These are phyloP conservation scores for Strigamia transsilvanica DNA, from an alignment of 2,888 invertebrate species.

Conservation along the genomic window DNA sequence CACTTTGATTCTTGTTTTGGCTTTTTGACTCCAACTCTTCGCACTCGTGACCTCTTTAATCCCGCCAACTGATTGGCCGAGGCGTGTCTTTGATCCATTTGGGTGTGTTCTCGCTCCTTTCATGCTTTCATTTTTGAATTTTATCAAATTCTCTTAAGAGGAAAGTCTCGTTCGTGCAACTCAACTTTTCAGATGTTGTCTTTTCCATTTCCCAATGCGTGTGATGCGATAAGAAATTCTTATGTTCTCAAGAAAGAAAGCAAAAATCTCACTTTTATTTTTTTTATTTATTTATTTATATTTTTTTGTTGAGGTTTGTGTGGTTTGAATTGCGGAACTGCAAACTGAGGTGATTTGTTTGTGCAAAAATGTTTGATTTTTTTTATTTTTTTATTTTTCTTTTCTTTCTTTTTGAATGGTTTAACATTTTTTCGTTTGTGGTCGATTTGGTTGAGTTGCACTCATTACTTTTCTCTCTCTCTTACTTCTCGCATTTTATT, in stretches of 20 bases:
- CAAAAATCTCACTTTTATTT: background rate
- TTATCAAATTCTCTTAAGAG: constrained; percentile 43
- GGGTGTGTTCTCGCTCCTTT: constrained; percentile 17
- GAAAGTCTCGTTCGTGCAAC: constrained; percentile 36
- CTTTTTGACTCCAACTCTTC: background rate
- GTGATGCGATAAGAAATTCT: constrained; percentile 27
- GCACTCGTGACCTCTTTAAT: constrained; percentile 12
- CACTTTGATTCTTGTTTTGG: background rate
- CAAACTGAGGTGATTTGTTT: constrained; percentile 31
- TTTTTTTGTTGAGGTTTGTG: constrained; percentile 13
- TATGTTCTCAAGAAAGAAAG: background rate
- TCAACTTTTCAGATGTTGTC: constrained; percentile 36
- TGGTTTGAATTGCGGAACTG: constrained; percentile 23
- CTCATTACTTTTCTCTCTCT: background rate
- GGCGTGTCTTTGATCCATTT: constrained; percentile 17
- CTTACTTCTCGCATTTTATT: constrained; percentile 1
- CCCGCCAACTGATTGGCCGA: constrained; percentile 11
- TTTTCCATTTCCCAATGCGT: constrained; percentile 31
- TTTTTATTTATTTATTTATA: background rate
- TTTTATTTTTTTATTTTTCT: background rate
- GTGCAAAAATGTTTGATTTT: constrained; percentile 12
- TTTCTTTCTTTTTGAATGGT: background rate
- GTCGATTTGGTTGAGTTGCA: constrained; percentile 42
- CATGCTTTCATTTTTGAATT: background rate
- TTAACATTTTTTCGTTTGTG: constrained; percentile 1